These are phyloP conservation scores for Argynnis bischoffii DNA, from an alignment of 2,888 invertebrate species.

Conservation along the genomic window DNA sequence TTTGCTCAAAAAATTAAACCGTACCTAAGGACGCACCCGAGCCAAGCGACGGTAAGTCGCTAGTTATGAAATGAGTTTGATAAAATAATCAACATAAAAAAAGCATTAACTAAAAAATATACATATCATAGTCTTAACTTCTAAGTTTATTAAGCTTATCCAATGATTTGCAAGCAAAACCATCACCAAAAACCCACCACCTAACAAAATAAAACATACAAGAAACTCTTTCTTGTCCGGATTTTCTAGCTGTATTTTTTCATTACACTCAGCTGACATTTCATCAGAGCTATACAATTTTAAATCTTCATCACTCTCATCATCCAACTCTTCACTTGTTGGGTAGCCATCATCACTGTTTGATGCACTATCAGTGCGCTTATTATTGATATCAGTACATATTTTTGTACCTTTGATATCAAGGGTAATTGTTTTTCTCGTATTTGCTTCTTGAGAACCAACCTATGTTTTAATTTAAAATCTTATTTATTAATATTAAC, in stretches of 20 bases:
- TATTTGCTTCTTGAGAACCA: constrained; percentile 53
- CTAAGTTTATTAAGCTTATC: neutral
- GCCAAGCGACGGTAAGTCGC: no score
- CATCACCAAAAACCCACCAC: constrained; percentile 41
- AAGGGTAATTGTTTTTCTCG: constrained; percentile 45
- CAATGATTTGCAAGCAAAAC: neutral
- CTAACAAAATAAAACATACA: constrained; percentile 53
- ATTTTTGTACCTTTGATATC: constrained; percentile 36
- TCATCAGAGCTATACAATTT: constrained; percentile 68
- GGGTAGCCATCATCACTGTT: constrained; percentile 35
- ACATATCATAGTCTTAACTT: no score
- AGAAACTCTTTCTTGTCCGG: constrained; percentile 67
- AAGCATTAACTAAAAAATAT: no score
- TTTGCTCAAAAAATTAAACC: no score
- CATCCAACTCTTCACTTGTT: constrained; percentile 43
- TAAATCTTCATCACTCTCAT: constrained; percentile 46
- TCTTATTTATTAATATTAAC: neutral
- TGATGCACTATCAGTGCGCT: constrained; percentile 27
- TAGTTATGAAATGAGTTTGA: no score
- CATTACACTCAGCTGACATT: constrained; percentile 63
- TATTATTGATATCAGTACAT: constrained; percentile 25
- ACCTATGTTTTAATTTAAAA: constrained; percentile 47
- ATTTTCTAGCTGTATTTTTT: constrained; percentile 68
- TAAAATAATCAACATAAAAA: no score
- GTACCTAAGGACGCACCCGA: no score